Percentiles rank a stretch among this genome's conserved stretches.
Conservation (phyloP, 2,113 vertebrate species). For the Mus spicilegus region DNA sequence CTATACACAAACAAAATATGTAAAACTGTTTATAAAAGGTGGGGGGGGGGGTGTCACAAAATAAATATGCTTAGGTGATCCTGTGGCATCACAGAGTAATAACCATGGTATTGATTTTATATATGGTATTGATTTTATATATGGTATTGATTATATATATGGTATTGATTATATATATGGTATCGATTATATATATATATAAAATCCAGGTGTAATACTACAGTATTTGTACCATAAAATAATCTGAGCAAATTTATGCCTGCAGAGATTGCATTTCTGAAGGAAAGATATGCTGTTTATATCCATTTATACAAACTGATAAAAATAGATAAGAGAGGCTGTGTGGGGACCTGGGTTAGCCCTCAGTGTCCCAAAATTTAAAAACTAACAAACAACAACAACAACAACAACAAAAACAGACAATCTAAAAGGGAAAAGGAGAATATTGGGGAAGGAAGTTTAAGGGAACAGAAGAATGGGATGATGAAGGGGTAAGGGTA, state of each 20-base stretch:
- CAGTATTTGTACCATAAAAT: background rate
- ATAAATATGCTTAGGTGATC: background rate
- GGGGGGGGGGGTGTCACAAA: background rate
- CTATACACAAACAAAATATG: background rate
- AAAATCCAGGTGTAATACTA: background rate
- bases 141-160: background rate
- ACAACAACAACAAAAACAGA: background rate
- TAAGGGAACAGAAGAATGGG: background rate
- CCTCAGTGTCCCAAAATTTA: too few species aligned
- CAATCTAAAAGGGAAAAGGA: background rate
- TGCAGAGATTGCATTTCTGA: conserved; percentile 1
- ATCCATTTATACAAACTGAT: background rate
- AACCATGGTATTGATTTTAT: background rate
- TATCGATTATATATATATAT: background rate
- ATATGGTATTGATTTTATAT: background rate
- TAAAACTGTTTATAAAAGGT: background rate
- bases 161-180: too few species aligned
- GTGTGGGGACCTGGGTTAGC: background rate
- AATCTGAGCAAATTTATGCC: conserved; percentile 22
- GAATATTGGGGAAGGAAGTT: background rate
- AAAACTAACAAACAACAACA: too few species aligned
- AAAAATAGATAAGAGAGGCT: background rate
- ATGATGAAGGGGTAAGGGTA: background rate
- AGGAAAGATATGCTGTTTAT: background rate
- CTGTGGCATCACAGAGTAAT: background rate